Evolutionary conservation across 1,140 invertebrate species (phyloP), one percentile per base, ranked within the genome.

Genomic region (Helicoverpa armigera): DNA sequence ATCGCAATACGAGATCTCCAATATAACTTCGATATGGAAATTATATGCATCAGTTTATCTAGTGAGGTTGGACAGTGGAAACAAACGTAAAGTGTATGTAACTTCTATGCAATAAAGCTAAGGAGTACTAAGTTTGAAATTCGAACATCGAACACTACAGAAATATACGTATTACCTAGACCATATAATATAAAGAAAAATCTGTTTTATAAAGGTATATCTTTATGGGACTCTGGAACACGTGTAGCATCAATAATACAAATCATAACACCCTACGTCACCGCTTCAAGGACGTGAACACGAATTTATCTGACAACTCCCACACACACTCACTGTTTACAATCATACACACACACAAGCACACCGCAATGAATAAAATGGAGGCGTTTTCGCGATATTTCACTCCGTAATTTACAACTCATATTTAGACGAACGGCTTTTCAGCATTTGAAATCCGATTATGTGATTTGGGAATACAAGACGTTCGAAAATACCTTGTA

Each of bases 391-490:
- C 50, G 60, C 73, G 31, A 61, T 75, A 75, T 61, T 60, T 43
- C 56, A 18, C 48, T 70, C 48, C 13, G 48, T 70, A 70, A 70
- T 70, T 70, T 29, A 53, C 50, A 70, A 70, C 67, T 70, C 12
- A 4, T 12, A 48, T 61, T 75, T 75, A 75, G 29, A 61, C 16
- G 56, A 29, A 60, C 35, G 31, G 74, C 74, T 77, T 75, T 75
- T 50, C 74, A 65, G 48, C 60, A 35, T 65, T 77, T 60, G 60
- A 77, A 77, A 77, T 77, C 43, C 58, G 74, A 77, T 77, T 77
- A 77, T 77, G 75, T 67, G 50, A 65, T 77, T 67, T 65, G 61
- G 48, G 50, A 77, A 70, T 70, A 53, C 50, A 70, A 70, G 58
- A 51, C 43, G 75, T 67, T 65, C 0, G 75, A 54, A 35, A 70